phyloP scores from a whole-genome alignment of 2,113 vertebrate genomes.

The Phalacrocorax pelagicus region DNA sequence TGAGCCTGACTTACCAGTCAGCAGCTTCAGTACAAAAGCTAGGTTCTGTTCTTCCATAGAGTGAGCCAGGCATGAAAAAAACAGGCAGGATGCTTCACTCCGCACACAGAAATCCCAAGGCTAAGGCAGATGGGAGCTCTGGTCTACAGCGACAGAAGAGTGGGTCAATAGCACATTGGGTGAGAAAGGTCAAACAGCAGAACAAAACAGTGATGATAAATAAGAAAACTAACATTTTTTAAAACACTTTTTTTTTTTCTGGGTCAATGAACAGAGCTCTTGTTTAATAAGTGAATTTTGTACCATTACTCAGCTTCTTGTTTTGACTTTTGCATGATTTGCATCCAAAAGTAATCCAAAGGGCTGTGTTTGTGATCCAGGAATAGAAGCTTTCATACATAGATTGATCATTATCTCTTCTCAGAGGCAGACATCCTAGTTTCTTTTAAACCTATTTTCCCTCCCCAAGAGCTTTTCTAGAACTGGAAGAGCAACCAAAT shows the following conservation, averaged over 20 bases:
- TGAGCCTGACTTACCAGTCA: neutral
- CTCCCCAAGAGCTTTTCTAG: neutral
- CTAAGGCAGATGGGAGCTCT: neutral
- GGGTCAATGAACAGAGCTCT: neutral
- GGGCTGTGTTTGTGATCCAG: neutral
- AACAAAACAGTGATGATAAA: neutral
- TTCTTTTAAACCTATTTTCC: neutral
- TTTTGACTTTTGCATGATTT: neutral
- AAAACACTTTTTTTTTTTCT: too few species aligned
- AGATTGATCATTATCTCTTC: neutral
- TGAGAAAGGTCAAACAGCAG: neutral
- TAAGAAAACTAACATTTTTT: neutral
- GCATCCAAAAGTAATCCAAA: neutral
- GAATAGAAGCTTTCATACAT: neutral
- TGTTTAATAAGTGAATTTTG: neutral
- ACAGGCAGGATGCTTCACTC: neutral
- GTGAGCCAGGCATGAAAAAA: neutral
- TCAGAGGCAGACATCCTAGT: neutral
- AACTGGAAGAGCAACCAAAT: neutral
- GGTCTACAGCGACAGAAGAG: neutral
- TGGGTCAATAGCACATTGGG: neutral
- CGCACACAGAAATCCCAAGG: neutral
- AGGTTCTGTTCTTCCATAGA: neutral
- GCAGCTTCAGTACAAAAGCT: neutral
- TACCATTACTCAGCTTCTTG: neutral